These are phyloP conservation scores for Chymomyza caudatula DNA, from an alignment of 2,888 invertebrate species.

Conservation along the genomic window DNA sequence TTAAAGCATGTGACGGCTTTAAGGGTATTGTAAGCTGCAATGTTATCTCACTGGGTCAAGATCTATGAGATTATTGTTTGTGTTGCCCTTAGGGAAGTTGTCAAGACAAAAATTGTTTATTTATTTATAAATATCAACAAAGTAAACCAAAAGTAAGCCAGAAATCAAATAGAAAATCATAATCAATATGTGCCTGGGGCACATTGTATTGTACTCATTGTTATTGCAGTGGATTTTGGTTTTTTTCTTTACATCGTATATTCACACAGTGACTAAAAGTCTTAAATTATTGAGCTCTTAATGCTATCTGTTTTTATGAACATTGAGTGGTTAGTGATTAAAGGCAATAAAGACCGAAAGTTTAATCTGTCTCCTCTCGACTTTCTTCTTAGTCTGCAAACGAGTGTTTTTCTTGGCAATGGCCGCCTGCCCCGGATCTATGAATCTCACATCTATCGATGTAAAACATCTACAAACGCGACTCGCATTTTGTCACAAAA, in stretches of 20 bases:
- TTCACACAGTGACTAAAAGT: constrained; percentile 42
- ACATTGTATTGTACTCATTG: too few species aligned
- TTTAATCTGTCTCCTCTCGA: too few species aligned
- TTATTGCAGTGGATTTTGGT: constrained; percentile 15
- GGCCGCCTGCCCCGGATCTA: too few species aligned
- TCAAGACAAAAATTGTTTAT: not conserved
- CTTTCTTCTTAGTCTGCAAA: too few species aligned
- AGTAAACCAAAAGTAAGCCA: not conserved
- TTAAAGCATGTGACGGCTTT: constrained; percentile 45
- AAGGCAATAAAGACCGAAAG: too few species aligned
- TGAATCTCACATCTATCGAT: too few species aligned
- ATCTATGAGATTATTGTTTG: constrained; percentile 59
- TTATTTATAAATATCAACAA: not conserved
- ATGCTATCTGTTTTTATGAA: constrained; percentile 34
- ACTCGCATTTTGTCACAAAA: too few species aligned
- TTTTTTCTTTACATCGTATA: constrained; percentile 20
- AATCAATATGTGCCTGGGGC: constrained; percentile 3
- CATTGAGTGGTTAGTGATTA: too few species aligned
- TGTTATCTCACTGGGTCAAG: constrained; percentile 26
- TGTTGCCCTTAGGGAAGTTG: not conserved
- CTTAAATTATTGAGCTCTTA: too few species aligned
- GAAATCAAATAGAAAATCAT: not conserved
- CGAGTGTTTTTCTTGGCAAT: too few species aligned
- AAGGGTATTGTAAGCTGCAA: constrained; percentile 13
- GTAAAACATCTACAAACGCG: too few species aligned